A percentile compares a stretch with the other conserved stretches of the same genome.
These are phyloP conservation scores for Drosophila suboccidentalis DNA, from an alignment of 2,888 invertebrate species.

Conservation along the genomic window DNA sequence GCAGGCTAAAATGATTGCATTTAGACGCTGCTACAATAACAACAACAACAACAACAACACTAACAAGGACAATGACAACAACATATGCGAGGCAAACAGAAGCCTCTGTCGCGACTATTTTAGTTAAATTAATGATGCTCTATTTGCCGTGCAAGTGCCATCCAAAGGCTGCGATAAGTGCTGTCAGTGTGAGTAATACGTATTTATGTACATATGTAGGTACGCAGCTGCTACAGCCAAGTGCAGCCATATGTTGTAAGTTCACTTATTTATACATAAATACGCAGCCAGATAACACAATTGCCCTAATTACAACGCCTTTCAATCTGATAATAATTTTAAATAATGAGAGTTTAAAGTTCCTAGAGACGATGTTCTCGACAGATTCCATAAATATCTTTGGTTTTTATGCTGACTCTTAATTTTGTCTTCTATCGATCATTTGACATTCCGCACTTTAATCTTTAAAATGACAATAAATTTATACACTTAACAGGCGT, in stretches of 20 bases:
- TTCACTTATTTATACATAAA: slow-evolving; percentile 16
- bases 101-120: slow-evolving; percentile 63
- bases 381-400: not conserved
- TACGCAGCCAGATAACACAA: slow-evolving; percentile 13
- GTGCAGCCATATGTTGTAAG: slow-evolving; percentile 24
- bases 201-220: slow-evolving; percentile 24
- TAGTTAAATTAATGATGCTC: slow-evolving; percentile 77
- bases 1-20: slow-evolving; percentile 74
- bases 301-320: slow-evolving; percentile 5
- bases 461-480: not conserved
- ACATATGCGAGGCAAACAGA: slow-evolving; percentile 1
- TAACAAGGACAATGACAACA: slow-evolving; percentile 35
- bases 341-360: not conserved
- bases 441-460: not conserved
- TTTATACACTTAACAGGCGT: slow-evolving; percentile 2
- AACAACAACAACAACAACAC: slow-evolving; percentile 23
- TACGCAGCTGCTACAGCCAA: slow-evolving; percentile 23
- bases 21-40: slow-evolving; percentile 41
- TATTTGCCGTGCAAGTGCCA: slow-evolving; percentile 67
- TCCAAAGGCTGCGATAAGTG: slow-evolving; percentile 63
- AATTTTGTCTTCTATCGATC: not conserved
- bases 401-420: not conserved
- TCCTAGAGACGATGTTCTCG: not conserved
- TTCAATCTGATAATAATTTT: not conserved
- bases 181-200: slow-evolving; percentile 55